phyloP scores from a whole-genome alignment of 2,797 vertebrate species.

The Bovichtus diacanthus region DNA sequence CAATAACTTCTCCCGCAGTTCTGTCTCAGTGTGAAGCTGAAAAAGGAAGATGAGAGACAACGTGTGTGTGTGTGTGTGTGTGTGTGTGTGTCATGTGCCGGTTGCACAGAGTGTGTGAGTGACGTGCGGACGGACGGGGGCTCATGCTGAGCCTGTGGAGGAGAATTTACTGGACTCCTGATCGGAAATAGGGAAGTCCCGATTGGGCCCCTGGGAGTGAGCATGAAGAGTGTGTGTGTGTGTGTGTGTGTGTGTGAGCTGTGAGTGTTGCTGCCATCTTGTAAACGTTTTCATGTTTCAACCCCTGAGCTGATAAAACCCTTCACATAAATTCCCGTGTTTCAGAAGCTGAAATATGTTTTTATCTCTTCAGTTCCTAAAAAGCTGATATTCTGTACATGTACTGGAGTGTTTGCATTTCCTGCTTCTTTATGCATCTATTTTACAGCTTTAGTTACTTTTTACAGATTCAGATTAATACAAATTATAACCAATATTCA shows the following conservation, averaged over 20 bases:
- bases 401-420: too few species aligned
- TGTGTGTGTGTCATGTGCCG: slow-evolving; percentile 33
- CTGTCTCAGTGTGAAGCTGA: slow-evolving; percentile 13
- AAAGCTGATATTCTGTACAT: not conserved
- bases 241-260: slow-evolving; percentile 19
- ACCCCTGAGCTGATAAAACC: not conserved
- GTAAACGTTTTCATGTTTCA: slow-evolving; percentile 18
- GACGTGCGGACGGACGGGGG: slow-evolving; percentile 80
- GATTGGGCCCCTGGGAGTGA: slow-evolving; percentile 87
- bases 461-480: too few species aligned
- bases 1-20: too few species aligned
- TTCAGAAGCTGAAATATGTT: not conserved
- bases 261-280: slow-evolving; percentile 9
- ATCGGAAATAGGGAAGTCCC: slow-evolving; percentile 84
- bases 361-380: not conserved
- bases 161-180: slow-evolving; percentile 88
- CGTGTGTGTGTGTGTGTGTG: not conserved
- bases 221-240: slow-evolving; percentile 53
- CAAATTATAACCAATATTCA: too few species aligned
- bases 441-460: too few species aligned
- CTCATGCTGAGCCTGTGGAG: slow-evolving; percentile 87
- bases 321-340: slow-evolving; percentile 5
- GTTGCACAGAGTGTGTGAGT: slow-evolving; percentile 71
- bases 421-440: too few species aligned
- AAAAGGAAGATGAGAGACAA: slow-evolving; percentile 1